Evolutionary conservation across 92 coral and sea anemone species (phyloP).

Genomic region (Porites rus): DNA sequence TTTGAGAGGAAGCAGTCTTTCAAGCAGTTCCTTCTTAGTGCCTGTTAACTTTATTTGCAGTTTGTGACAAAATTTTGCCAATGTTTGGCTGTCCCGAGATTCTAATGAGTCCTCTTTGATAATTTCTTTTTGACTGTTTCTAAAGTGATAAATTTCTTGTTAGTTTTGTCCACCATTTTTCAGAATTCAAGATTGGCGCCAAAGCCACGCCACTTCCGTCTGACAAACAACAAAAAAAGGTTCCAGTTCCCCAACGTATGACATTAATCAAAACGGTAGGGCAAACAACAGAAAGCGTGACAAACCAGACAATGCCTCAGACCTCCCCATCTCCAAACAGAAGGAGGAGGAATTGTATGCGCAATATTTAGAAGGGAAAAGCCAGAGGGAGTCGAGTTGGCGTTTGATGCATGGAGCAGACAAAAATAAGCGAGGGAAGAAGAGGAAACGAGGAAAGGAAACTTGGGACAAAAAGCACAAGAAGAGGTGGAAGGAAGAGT

Average conservation of each 20-base stretch:
- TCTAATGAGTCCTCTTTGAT: background rate
- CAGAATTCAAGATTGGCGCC: too few species aligned
- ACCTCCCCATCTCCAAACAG: background rate
- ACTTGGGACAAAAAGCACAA: too few species aligned
- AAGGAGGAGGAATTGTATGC: conserved; percentile 13
- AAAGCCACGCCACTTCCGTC: conserved; percentile 30
- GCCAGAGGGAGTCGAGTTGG: conserved; percentile 17
- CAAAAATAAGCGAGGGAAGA: background rate
- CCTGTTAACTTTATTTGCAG: conserved; percentile 26
- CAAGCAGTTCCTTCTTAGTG: conserved; percentile 28
- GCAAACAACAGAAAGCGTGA: too few species aligned
- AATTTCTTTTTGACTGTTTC: conserved; percentile 14
- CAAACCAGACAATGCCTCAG: background rate
- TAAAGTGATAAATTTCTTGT: background rate
- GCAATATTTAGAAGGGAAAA: background rate
- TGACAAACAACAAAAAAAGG: conserved; percentile 25
- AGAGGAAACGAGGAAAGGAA: too few species aligned
- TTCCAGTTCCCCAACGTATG: conserved; percentile 46
- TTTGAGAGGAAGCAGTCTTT: conserved; percentile 26
- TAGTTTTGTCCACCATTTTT: conserved; percentile 13
- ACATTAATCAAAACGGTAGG: background rate
- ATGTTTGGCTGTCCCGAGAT: conserved; percentile 10
- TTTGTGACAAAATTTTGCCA: conserved; percentile 20
- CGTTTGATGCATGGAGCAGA: conserved; percentile 1
- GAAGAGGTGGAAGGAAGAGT: too few species aligned